These are phyloP conservation scores for Proales similis DNA, from an alignment of 1,140 invertebrate genomes.

Conservation along the genomic window DNA sequence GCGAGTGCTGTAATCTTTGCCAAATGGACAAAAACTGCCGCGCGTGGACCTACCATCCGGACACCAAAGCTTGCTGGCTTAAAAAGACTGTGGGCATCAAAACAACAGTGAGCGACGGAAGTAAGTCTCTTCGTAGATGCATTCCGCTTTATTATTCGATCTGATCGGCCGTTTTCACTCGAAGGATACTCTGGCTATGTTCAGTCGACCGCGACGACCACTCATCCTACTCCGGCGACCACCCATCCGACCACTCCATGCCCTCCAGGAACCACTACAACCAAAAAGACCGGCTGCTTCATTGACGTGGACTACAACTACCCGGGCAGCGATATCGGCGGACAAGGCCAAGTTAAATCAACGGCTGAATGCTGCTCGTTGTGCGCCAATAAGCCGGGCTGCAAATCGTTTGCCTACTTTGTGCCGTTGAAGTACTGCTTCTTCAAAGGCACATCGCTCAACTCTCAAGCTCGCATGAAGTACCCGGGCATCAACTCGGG, in stretches of 20 bases:
- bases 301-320: conserved; percentile 20
- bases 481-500: conserved; percentile 26
- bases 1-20: conserved; percentile 13
- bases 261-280: not conserved
- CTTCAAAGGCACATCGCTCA: conserved; percentile 12
- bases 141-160: no score
- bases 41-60: conserved; percentile 19
- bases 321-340: conserved; percentile 26
- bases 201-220: no score
- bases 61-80: conserved; percentile 16
- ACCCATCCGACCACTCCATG: no score
- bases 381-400: conserved; percentile 15
- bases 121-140: no score
- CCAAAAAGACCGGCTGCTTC: conserved; percentile 1
- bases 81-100: conserved; percentile 20
- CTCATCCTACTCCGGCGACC: no score
- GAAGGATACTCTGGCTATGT: no score
- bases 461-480: not conserved
- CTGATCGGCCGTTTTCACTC: no score
- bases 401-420: conserved; percentile 14
- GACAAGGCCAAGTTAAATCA: not conserved
- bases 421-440: conserved; percentile 6
- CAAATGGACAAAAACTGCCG: not conserved
- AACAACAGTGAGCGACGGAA: no score
- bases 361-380: conserved; percentile 29